Base-by-base conservation (phyloP, 1,140 invertebrate genomes). In the Myzus persicae region DNA sequence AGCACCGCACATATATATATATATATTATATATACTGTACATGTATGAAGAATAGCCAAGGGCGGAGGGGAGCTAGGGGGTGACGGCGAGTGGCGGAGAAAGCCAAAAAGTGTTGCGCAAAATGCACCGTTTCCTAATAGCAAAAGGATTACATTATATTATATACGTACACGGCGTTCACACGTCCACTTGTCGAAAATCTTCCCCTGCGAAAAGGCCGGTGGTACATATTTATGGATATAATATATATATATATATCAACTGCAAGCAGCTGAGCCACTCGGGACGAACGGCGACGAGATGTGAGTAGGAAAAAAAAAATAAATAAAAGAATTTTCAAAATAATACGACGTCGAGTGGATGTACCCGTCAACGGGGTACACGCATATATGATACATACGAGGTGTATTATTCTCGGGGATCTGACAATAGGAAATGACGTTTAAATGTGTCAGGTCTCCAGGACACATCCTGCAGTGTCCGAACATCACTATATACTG, bases 41-140 rank as follows among this genome's bases (percentile, higher is more conserved):
- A 76, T n/a, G 18, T 67, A 76, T n/a, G 36, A n/a, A 76, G 9
- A 26, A 54, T 54, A 76, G 2, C n/a, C 4, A 36, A 0, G 31
- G 84, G 31, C 20, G 18, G 18, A 22, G 48, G 48, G 48, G 48
- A 51, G 1, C 7, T 1, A 36, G 42, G 5, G 84, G 89, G 22
- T 42, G 31, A 22, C 31, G 20, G 36, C 26, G 90, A 44, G 44
- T 38, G 46, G 91, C 26, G 9, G 81, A 51, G 44, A 40, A 46
- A 81, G 40, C 42, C 42, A 92, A 92, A 81, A 92, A 84, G 42
- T 92, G 90, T 92, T 92, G 24, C 90, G 90, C 90, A 92, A 92
- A 92, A 92, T 36, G 40, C 42, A 84, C 81, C 76, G 76, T 84
- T 92, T 84, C 76, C 46, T 82, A 82, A 84, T 92, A 92, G 81